Evolutionary conservation across 2,888 invertebrate genomes (phyloP), one percentile per base, ranked within the genome.

Genomic region (Chorisops tibialis): DNA sequence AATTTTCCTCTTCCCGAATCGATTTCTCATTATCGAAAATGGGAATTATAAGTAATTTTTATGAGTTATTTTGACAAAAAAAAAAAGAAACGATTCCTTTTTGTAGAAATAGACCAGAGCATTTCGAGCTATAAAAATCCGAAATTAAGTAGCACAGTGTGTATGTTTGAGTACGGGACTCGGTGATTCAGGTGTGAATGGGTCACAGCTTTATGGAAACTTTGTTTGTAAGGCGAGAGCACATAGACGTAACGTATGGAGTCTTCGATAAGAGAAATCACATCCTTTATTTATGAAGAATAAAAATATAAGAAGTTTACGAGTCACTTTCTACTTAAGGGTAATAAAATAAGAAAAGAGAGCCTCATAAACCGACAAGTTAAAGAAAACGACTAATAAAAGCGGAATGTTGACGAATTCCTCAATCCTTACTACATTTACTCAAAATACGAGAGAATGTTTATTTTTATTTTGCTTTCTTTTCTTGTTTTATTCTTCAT

Each of bases 231-330:
- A 7, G 30, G 37, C 41, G 6, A 11, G 6, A 5, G 5, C n/a
- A 12, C 41, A 16, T 41, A n/a, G 2, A 4, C 7, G 41, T 16
- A 41, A 16, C 6, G 16, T 5, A 16, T n/a, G 6, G n/a, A n/a
- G n/a, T n/a, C n/a, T n/a, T 12, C 16, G 14, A 41, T 16, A 41
- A 16, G n/a, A 5, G 6, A 30, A 43, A 56, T 56, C 45, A 45
- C 56, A 56, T 56, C 43, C 43, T 35, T 35, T 56, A 56, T 56
- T 56, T 56, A 56, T 43, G 56, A 56, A 16, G 22, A 56, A 56
- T 56, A 56, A 56, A 56, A 56, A 43, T 56, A 56, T 56, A 56
- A 30, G 56, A 56, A 21, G 43, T 56, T 56, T 56, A 56, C 56
- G 56, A 56, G 56, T 56, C 41, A 41, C 41, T 54, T 41, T 56